Evolutionary conservation across 2,888 invertebrate species (phyloP), one percentile per base, ranked within the genome.

Genomic region (Caenorhabditis sp.): DNA sequence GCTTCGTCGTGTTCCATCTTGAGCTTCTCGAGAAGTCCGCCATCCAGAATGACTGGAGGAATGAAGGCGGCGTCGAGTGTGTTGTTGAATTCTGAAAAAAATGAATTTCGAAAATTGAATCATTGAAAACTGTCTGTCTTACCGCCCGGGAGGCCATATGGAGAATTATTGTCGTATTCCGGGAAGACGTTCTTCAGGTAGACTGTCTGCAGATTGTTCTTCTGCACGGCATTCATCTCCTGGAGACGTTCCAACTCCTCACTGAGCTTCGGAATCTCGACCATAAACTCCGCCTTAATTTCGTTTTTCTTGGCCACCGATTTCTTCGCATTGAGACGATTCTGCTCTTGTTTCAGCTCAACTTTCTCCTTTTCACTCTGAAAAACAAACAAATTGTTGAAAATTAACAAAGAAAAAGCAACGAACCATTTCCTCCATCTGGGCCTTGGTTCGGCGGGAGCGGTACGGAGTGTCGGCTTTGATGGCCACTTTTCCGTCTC

Each of bases 371-470:
- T n/a, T 3, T 9, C 4, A 0, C 44, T 55, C 71, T 62, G 62
- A 24, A 62, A 71, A 13, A 20, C 9, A 50, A 24, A 18, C 13
- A 60, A 60, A 61, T 28, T 40, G 15, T 24, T 24, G 9, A 32
- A 32, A 32, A 32, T 22, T 5, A 0, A n/a, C 6, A 1, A 47
- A 62, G 47, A 24, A 24, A 22, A 20, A n/a, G 18, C 28, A n/a
- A 44, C 55, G 26, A 20, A 65, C 65, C 74, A 74, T 51, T 0
- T 15, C 18, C 15, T 56, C 26, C 74, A 65, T 74, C 2, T 65
- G 58, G 11, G 65, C 74, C 51, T 74, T 74, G 2, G 65, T 74
- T 50, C 18, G 50, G 3, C 74, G 35, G 0, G 18, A 9, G 13
- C 65, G 35, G 24, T 18, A 50, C 26, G 53, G 40, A 8, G 62